Base-by-base conservation (phyloP, 2,797 vertebrate genomes). In the Hemibagrus guttatus region DNA sequence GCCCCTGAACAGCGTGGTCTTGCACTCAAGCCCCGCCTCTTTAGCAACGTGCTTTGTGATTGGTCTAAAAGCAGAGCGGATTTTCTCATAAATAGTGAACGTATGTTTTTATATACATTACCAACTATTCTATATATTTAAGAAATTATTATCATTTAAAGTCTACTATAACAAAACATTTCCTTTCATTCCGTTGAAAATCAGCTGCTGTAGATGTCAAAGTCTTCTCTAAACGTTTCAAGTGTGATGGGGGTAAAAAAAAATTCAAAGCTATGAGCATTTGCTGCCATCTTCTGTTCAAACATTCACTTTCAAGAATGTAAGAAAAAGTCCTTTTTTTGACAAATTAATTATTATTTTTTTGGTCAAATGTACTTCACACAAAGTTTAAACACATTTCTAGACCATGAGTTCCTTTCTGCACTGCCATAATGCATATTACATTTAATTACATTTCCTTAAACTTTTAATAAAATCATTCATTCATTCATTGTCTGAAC, bases 271-370 rank as follows among this genome's bases (percentile, higher is more conserved):
- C 78, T 46, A 79, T 49, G 14, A 28, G 26, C 0, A 49, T 81
- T 52, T 81, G 59, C 61, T 81, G 80, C 80, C 54, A 80, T 80
- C 76, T 59, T 39, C 56, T 80, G 28, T 21, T 52, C 26, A 74
- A 49, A 49, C 42, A 2, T 71, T 39, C 31, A 21, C 19, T 19
- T 71, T 71, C 69, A 71, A 19, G 8, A 19, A 39, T 69, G 31
- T 31, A 26, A 35, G 16, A 19, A 23, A 71, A 39, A 3, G 17
- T 5, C 4, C 1, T 39, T 39, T 39, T 39, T 39, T n/a, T n/a
- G n/a, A n/a, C n/a, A n/a, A n/a, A 23, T 52, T 52, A 21, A 6
- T 58, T 58, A 19, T 21, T 4, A 0, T 31, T 28, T 68, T 14
- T 35, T 2, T 31, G 14, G 6, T 26, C 9, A 56, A 58, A 19